Evolutionary conservation across 2,113 vertebrate species (phyloP), one percentile per base, ranked within the genome.

Genomic region (Apteryx owenii): DNA sequence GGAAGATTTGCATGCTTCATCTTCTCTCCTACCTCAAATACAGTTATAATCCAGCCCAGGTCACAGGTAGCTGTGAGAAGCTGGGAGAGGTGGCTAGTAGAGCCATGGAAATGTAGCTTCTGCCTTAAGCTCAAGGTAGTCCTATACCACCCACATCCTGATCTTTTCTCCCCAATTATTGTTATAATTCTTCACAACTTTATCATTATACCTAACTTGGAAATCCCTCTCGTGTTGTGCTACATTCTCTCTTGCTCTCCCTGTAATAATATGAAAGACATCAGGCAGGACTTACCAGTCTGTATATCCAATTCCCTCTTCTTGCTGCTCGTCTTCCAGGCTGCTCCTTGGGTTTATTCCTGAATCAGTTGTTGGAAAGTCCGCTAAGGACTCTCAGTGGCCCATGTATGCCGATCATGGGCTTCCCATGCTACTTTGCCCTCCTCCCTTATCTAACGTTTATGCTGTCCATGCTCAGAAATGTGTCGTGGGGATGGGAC

Each of bases 381-480:
- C 51, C 38, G 40, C 25, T 12, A 46, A 53, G 14, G 36, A 51
- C 18, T 83, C 71, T 81, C 48, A 29, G 8, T 72, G 60, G n/a
- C 53, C 19, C 50, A 16, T 4, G 16, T 0, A 0, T 42, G n/a
- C 44, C 42, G 2, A 2, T 2, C 1, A 1, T 20, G 54, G 72
- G 38, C 23, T 73, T 85, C 44, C 29, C 12, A 21, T 15, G 40
- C 26, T 10, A 14, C 23, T 83, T 80, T n/a, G 64, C 13, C 10
- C 8, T 46, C 20, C n/a, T 85, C 26, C 8, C 11, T 31, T 8
- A 19, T 12, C 44, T 61, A 36, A 71, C 76, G 62, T 26, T 65
- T 33, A 22, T 8, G 13, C 31, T 36, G 23, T 8, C 20, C 79
- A 68, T 26, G 20, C 31, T 77, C 50, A 83, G 86, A 68, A 85